phyloP scores from a whole-genome alignment of 1,140 invertebrate genomes.

The Drosophila jambulina region DNA sequence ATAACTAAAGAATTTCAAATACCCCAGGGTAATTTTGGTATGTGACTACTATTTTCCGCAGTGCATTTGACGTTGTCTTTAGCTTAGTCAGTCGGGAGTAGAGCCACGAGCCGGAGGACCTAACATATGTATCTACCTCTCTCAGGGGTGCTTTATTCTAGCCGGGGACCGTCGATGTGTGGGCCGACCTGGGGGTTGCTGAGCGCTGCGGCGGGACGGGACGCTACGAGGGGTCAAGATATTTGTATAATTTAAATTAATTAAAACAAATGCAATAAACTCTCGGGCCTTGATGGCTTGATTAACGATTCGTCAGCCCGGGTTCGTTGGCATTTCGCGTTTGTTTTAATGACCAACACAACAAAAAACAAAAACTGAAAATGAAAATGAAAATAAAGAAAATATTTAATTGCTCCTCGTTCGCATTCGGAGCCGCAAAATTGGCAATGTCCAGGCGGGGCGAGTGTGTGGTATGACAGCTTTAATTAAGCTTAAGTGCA shows the following conservation, averaged over 20 bases:
- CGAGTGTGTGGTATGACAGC: constrained; percentile 20
- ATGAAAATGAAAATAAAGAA: constrained; percentile 41
- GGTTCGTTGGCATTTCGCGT: constrained; percentile 71
- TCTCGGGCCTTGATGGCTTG: constrained; percentile 68
- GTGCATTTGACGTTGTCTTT: constrained; percentile 18
- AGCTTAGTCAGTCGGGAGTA: constrained; percentile 22
- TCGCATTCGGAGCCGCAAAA: constrained; percentile 38
- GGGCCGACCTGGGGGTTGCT: constrained; percentile 27
- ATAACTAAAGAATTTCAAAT: neutral
- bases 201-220: constrained; percentile 4
- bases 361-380: constrained; percentile 15
- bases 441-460: constrained; percentile 30
- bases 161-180: neutral
- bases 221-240: constrained; percentile 26
- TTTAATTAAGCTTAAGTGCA: constrained; percentile 76
- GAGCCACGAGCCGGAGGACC: constrained; percentile 7
- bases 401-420: constrained; percentile 66
- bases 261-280: constrained; percentile 80
- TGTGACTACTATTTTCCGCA: neutral
- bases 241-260: constrained; percentile 79
- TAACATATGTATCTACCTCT: constrained; percentile 32
- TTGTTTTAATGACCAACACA: constrained; percentile 64
- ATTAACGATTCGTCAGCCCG: constrained; percentile 61
- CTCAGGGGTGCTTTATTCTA: constrained; percentile 42
- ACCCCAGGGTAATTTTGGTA: neutral